A percentile compares a stretch with the other conserved stretches of the same genome.
Evolutionary conservation across 2,797 vertebrate genomes (phyloP).

Genomic region (Cuniculus paca): DNA sequence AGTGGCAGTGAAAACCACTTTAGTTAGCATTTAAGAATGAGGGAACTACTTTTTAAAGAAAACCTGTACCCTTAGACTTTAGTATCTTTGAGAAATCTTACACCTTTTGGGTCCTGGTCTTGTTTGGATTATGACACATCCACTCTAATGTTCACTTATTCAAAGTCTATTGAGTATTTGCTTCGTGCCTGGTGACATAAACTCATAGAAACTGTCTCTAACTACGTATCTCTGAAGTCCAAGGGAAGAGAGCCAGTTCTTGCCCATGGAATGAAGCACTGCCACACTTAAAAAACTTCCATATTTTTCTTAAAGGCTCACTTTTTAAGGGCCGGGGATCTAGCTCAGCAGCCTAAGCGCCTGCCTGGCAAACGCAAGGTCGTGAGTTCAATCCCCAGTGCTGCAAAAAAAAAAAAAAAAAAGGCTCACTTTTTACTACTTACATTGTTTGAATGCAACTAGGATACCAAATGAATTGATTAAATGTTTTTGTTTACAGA

Average conservation of each 20-base stretch:
- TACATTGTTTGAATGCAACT: neutral
- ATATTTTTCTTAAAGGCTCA: neutral
- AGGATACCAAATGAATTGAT: neutral
- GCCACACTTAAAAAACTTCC: neutral
- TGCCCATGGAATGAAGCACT: neutral
- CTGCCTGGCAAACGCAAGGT: no score
- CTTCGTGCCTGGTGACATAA: neutral
- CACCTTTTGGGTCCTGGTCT: neutral
- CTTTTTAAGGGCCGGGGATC: no score
- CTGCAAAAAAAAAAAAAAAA: no score
- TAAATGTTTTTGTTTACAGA: neutral
- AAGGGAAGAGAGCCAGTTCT: neutral
- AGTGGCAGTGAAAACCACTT: neutral
- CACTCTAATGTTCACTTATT: neutral
- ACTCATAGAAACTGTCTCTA: neutral
- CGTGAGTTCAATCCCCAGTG: no score
- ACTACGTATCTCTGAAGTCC: neutral
- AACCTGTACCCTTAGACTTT: neutral
- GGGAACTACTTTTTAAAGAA: neutral
- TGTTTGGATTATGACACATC: neutral
- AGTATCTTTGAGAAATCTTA: neutral
- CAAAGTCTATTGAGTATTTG: neutral
- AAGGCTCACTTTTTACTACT: constrained; percentile 22
- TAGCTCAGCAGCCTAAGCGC: no score
- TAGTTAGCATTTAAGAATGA: neutral